Evolutionary conservation across 2,113 vertebrate genomes (phyloP).

Genomic region (Bombycilla garrulus): DNA sequence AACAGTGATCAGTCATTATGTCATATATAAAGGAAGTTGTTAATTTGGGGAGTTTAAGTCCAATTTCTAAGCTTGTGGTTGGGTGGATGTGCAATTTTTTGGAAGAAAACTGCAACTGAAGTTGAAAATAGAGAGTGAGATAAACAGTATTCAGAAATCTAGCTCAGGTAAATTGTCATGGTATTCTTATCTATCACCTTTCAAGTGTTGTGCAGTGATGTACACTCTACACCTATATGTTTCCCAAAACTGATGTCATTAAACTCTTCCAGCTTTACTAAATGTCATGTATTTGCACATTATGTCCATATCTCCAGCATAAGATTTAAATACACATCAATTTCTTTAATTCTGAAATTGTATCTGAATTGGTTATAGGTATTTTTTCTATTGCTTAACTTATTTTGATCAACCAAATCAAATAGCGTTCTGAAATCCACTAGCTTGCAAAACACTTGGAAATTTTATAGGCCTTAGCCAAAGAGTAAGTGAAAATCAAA

Average conservation of each 20-base stretch:
- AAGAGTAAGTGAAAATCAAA: background rate
- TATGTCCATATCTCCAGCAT: background rate
- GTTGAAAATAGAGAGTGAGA: background rate
- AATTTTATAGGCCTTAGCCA: background rate
- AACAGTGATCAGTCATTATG: background rate
- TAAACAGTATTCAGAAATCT: background rate
- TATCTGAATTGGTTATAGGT: background rate
- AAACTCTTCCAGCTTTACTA: background rate
- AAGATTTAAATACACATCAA: background rate
- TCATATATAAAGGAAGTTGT: background rate
- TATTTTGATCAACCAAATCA: background rate
- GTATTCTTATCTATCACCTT: background rate
- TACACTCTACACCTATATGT: background rate
- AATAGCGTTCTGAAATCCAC: background rate
- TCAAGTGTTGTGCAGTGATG: background rate
- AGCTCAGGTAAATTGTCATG: background rate
- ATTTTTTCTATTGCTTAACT: background rate
- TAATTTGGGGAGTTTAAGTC: background rate
- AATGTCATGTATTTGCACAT: background rate
- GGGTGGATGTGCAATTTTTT: background rate
- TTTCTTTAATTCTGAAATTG: background rate
- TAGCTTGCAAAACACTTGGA: background rate
- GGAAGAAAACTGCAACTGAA: background rate
- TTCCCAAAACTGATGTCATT: background rate
- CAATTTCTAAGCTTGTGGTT: background rate